These are phyloP conservation scores for Xanthia icteritia DNA, from an alignment of 2,888 invertebrate genomes.

Conservation along the genomic window DNA sequence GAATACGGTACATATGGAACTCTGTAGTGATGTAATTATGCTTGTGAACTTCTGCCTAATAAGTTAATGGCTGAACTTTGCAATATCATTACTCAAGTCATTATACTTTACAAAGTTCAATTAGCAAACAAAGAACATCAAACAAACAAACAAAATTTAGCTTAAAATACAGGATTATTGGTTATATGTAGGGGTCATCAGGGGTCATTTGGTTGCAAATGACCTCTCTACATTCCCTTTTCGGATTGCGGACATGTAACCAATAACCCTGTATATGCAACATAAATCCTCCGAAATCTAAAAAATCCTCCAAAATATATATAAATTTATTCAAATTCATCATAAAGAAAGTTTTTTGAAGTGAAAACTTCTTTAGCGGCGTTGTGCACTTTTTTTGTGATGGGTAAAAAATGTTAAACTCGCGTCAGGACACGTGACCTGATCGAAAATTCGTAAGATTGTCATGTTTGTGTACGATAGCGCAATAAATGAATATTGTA, in stretches of 20 bases:
- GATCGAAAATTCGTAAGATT: too few relatives aligned
- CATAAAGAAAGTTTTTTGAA: conserved; percentile 5
- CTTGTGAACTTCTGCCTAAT: conserved; percentile 2
- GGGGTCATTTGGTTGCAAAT: too few relatives aligned
- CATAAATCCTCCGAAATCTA: conserved; percentile 11
- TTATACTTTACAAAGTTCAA: conserved; percentile 39
- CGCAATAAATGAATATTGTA: too few relatives aligned
- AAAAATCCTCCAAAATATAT: conserved; percentile 29
- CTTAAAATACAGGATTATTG: conserved; percentile 1
- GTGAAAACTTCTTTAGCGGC: too few relatives aligned
- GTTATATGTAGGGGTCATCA: too few relatives aligned
- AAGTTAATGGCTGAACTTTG: conserved; percentile 33
- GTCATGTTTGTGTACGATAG: too few relatives aligned
- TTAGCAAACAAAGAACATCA: conserved; percentile 27
- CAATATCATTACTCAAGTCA: conserved; percentile 26
- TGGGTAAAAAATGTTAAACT: too few relatives aligned
- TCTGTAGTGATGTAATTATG: conserved; percentile 13
- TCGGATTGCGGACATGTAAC: too few relatives aligned
- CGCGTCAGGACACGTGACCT: too few relatives aligned
- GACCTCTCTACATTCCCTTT: too few relatives aligned
- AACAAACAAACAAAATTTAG: conserved; percentile 14
- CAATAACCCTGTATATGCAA: background rate
- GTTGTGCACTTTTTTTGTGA: too few relatives aligned
- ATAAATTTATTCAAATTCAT: conserved; percentile 15
- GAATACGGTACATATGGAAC: conserved; percentile 7